phyloP scores from a whole-genome alignment of 2,113 vertebrate genomes.

The Grammomys surdaster region DNA sequence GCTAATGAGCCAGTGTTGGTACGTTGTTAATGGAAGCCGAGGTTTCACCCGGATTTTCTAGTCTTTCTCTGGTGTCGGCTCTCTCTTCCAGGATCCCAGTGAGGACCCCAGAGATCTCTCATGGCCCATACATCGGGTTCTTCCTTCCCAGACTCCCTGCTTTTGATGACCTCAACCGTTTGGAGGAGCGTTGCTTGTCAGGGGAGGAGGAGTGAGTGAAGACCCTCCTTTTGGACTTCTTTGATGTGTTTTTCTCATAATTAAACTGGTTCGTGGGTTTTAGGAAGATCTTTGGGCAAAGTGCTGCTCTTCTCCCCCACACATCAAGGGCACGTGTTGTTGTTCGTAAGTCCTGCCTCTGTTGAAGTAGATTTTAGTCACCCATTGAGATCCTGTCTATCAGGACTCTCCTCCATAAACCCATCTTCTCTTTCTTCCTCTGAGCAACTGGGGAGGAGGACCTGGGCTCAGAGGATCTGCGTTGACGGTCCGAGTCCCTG shows the following conservation, averaged over 20 bases:
- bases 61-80: not conserved
- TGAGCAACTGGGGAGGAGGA: not conserved
- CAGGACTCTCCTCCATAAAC: not conserved
- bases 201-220: not conserved
- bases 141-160: not conserved
- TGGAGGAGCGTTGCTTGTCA: not conserved
- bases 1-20: too few species aligned
- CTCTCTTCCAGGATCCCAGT: not conserved
- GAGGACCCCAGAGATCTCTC: not conserved
- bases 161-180: not conserved
- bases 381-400: not conserved
- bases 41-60: too few species aligned
- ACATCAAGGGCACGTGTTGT: not conserved
- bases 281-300: not conserved
- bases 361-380: too few species aligned
- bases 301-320: too few species aligned
- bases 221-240: not conserved
- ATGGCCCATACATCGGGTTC: not conserved
- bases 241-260: not conserved
- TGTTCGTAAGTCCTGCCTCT: not conserved
- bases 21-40: too few species aligned
- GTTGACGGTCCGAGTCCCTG: not conserved
- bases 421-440: not conserved
- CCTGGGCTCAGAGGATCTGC: not conserved
- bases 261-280: not conserved